phyloP scores from a whole-genome alignment of 2,113 vertebrate species.

The Leptosomus discolor region DNA sequence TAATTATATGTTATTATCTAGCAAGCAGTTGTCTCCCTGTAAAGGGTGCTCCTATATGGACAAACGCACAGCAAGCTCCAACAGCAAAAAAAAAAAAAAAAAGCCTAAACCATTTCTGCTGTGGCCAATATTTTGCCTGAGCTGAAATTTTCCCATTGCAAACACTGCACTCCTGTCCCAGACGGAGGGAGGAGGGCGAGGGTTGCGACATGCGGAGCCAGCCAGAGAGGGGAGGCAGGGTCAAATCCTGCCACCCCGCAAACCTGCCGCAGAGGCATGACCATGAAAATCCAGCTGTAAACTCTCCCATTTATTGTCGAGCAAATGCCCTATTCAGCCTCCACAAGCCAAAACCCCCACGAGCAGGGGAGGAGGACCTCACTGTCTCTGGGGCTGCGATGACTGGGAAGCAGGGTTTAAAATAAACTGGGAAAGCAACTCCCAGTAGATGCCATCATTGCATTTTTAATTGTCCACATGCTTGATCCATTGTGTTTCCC shows the following conservation, averaged over 20 bases:
- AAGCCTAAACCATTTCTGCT: background rate
- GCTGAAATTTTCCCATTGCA: background rate
- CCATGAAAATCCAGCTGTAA: background rate
- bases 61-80: background rate
- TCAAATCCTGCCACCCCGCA: background rate
- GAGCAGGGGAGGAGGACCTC: background rate
- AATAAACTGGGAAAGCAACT: background rate
- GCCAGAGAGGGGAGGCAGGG: background rate
- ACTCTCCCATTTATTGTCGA: background rate
- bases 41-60: background rate
- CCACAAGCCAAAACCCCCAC: rapidly evolving
- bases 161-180: background rate
- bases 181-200: background rate
- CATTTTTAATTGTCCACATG: constrained; percentile 39
- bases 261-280: background rate
- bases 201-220: background rate
- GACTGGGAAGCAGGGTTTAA: background rate
- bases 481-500: background rate
- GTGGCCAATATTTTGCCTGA: background rate
- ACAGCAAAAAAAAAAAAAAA: background rate
- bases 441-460: background rate
- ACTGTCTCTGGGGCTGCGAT: rapidly evolving
- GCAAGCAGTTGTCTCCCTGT: background rate
- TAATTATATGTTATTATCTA: constrained; percentile 34
- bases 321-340: background rate